Base-by-base conservation (phyloP, 2,797 vertebrate genomes). In the Lepidocolaptes lacrymiger region DNA sequence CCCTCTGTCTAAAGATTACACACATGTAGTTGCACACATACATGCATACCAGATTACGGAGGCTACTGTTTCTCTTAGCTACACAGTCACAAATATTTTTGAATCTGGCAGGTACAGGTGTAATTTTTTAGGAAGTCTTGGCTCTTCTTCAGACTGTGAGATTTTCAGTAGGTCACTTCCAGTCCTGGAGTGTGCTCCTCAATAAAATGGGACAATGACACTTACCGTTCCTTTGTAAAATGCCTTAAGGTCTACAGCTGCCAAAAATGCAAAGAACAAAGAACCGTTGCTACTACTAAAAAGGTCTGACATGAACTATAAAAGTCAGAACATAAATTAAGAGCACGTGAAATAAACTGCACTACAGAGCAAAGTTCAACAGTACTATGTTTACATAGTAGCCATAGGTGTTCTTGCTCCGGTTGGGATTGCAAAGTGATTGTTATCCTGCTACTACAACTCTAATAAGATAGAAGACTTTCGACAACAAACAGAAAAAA, bases 321-420 rank as follows among this genome's bases (percentile, higher is more conserved):
- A 55, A 94, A 91, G 32, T 75, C 59, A 93, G 81, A 74, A 91
- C 37, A 72, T 46, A 83, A 83, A 89, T 78, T 61, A 72, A 52
- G 75, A 89, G 26, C 8, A 10, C 37, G 66, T 75, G 88, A 91
- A 83, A 89, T 55, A 81, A 73, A 87, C n/a, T 43, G 51, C 48
- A 78, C 61, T 66, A 39, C 26, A 54, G 48, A 86, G 59, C 0
- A 2, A 88, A 72, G 79, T 88, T 88, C 43, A 81, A 55, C 36
- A 80, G 64, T 66, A 68, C 23, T 44, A 23, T 67, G 43, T 89
- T 96, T 89, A 72, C 12, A 44, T 26, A 84, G 61, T 49, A 84
- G 58, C 41, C 43, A 55, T 4, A 88, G 75, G 49, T 91, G 44
- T 68, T 49, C 36, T 62, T 68, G 13, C n/a, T 93, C 17, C 74